These are phyloP conservation scores for Epistrophella euchroma DNA, from an alignment of 2,888 invertebrate genomes.

Conservation along the genomic window DNA sequence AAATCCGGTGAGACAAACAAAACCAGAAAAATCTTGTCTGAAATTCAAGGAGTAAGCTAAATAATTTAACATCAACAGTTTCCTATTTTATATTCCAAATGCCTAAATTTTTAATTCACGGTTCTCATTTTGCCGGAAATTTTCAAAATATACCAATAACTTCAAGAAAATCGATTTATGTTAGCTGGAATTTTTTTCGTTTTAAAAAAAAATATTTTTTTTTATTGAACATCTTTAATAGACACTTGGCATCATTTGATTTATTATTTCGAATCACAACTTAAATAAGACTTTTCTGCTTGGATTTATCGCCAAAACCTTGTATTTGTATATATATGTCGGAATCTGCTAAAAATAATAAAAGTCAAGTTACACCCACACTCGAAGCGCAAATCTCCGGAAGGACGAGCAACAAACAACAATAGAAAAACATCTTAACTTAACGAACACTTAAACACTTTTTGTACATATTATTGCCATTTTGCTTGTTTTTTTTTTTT, in stretches of 20 bases:
- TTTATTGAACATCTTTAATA: neutral
- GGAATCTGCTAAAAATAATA: conserved; percentile 29
- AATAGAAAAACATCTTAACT: conserved; percentile 22
- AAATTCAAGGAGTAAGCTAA: too few relatives aligned
- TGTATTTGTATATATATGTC: conserved; percentile 20
- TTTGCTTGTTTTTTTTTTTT: neutral
- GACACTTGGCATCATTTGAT: conserved; percentile 55
- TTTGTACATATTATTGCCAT: conserved; percentile 19
- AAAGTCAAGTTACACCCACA: conserved; percentile 14
- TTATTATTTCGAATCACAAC: conserved; percentile 61
- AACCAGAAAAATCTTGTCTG: too few relatives aligned
- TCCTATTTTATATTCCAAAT: too few relatives aligned
- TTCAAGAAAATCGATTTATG: neutral
- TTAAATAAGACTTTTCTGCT: conserved; percentile 53
- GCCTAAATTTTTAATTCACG: neutral
- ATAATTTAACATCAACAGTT: too few relatives aligned
- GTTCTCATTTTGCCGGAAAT: neutral
- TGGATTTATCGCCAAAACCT: conserved; percentile 56
- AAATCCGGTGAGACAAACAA: too few relatives aligned
- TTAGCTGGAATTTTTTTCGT: neutral
- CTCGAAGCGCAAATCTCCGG: neutral
- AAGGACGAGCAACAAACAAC: neutral
- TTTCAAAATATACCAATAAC: neutral
- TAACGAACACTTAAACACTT: conserved; percentile 33
- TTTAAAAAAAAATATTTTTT: neutral